phyloP scores from a whole-genome alignment of 2,113 vertebrate species.

The pig (Sus scrofa) region DNA sequence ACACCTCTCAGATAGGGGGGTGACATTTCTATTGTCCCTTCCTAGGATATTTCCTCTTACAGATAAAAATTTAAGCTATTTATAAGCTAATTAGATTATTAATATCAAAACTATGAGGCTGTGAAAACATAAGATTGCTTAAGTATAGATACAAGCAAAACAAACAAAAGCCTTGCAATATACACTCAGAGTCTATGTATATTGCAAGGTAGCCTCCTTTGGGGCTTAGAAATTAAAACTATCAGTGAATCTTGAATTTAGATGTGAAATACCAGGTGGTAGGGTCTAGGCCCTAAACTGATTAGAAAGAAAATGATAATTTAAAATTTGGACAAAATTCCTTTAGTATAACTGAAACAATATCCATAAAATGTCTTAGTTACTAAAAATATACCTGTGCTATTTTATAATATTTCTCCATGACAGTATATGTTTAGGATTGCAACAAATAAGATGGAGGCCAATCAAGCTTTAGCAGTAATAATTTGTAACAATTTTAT shows the following conservation, averaged over 20 bases:
- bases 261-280: slow-evolving; percentile 10
- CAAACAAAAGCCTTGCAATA: not conserved
- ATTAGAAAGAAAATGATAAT: slow-evolving; percentile 40
- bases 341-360: slow-evolving; percentile 7
- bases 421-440: not conserved
- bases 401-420: slow-evolving; percentile 10
- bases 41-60: not conserved
- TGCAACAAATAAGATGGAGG: not conserved
- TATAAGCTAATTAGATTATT: not conserved
- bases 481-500: slow-evolving; percentile 23
- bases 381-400: not conserved
- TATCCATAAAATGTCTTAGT: not conserved
- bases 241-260: slow-evolving; percentile 28
- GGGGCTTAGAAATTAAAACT: slow-evolving; percentile 4
- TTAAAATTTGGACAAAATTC: slow-evolving; percentile 31
- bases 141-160: not conserved
- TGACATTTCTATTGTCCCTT: not conserved
- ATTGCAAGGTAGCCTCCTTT: not conserved
- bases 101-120: not conserved
- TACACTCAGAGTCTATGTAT: not conserved
- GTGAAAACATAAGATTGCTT: not conserved
- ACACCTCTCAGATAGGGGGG: not conserved
- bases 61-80: not conserved
- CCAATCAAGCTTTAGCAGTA: not conserved
- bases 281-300: not conserved